Conservation (phyloP, 2,888 invertebrate species). For the Steinernema carpocapsae region DNA sequence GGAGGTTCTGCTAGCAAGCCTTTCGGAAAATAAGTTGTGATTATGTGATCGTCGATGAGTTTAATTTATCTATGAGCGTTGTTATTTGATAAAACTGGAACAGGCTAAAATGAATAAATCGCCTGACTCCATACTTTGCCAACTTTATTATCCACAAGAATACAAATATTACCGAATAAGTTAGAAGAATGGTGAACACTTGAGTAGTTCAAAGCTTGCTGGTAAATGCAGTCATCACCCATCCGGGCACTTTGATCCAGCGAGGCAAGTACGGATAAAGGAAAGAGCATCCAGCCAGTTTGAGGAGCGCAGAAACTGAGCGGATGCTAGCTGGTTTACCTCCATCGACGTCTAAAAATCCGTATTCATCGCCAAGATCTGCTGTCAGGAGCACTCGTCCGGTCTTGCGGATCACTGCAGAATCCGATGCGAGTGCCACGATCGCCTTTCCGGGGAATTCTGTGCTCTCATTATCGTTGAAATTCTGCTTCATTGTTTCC, state of each 20-base stretch:
- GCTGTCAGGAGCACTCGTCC: conserved; percentile 68
- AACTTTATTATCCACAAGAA: too few species aligned
- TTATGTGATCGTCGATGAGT: not conserved
- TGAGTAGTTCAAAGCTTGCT: conserved; percentile 14
- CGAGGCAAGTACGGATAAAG: conserved; percentile 37
- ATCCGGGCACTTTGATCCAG: conserved; percentile 44
- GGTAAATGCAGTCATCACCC: conserved; percentile 37
- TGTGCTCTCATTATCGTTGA: conserved; percentile 52
- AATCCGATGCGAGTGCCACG: conserved; percentile 65
- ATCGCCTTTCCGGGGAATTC: conserved; percentile 65
- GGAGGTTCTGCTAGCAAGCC: conserved; percentile 39
- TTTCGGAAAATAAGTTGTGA: conserved; percentile 23
- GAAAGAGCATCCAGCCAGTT: not conserved
- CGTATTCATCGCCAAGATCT: conserved; percentile 70
- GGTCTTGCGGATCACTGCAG: conserved; percentile 65
- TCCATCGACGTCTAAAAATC: conserved; percentile 70
- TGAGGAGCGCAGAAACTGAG: not conserved
- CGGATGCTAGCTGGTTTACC: conserved; percentile 5
- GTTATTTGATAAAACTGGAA: too few species aligned
- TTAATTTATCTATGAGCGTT: not conserved
- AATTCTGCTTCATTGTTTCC: conserved; percentile 42
- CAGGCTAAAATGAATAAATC: too few species aligned
- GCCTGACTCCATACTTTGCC: too few species aligned
- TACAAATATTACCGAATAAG: too few species aligned
- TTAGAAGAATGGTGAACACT: too few species aligned